These are phyloP conservation scores for Tromatobia lineatoria DNA, from an alignment of 2,888 invertebrate genomes.

Conservation along the genomic window DNA sequence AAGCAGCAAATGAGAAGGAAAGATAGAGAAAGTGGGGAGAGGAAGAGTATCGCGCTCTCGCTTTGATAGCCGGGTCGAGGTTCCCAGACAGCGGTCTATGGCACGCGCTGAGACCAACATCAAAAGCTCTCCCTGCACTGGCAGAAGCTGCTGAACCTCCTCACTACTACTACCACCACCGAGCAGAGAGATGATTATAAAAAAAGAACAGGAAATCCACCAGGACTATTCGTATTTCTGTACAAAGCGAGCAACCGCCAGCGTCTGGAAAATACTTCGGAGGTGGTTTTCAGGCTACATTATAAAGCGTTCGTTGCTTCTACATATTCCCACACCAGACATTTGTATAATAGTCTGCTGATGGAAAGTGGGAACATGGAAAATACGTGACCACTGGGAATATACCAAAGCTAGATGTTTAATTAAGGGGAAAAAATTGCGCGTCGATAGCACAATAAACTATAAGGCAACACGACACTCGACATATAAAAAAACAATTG, in stretches of 20 bases:
- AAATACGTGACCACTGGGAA: not conserved
- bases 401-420: not conserved
- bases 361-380: not conserved
- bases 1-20: conserved; percentile 22
- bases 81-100: conserved; percentile 48
- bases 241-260: conserved; percentile 39
- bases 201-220: conserved; percentile 23
- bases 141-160: conserved; percentile 16
- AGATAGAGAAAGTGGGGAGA: conserved; percentile 29
- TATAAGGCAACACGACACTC: not conserved
- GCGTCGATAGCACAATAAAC: not conserved
- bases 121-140: conserved; percentile 45
- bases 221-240: conserved; percentile 32
- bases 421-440: conserved; percentile 11
- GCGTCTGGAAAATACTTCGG: conserved; percentile 44
- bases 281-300: conserved; percentile 13
- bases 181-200: conserved; percentile 58
- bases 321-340: not conserved
- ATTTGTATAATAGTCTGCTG: not conserved
- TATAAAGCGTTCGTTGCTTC: not conserved
- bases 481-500: not conserved
- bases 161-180: conserved; percentile 33
- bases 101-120: conserved; percentile 57
- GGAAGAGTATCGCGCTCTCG: conserved; percentile 19
- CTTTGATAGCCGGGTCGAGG: conserved; percentile 57